Percentiles rank a stretch among this genome's conserved stretches.
Evolutionary conservation across 2,797 vertebrate genomes (phyloP).

Genomic region (Gambelia wislizenii): DNA sequence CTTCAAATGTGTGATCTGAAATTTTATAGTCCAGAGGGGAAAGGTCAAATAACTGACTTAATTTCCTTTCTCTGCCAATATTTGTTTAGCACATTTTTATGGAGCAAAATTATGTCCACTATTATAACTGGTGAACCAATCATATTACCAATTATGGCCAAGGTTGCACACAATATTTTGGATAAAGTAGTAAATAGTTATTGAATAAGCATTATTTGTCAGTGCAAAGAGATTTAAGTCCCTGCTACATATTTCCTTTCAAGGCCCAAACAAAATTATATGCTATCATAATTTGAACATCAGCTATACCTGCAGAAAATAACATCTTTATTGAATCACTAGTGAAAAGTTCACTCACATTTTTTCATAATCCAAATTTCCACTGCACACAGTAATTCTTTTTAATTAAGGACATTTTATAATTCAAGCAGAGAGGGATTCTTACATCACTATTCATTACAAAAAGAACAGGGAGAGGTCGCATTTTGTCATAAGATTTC

Average conservation of each 20-base stretch:
- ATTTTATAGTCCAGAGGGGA: background rate
- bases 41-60: background rate
- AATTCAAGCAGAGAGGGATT: background rate
- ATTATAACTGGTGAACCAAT: constrained; percentile 46
- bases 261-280: background rate
- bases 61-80: constrained; percentile 11
- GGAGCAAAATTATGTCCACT: constrained; percentile 18
- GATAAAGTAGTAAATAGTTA: background rate
- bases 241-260: background rate
- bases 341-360: background rate
- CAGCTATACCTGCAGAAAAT: accelerated
- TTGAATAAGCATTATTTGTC: constrained; percentile 10
- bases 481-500: background rate
- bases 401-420: no score
- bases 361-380: background rate
- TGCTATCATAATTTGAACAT: background rate
- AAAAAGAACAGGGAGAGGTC: background rate
- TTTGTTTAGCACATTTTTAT: constrained; percentile 20
- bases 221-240: constrained; percentile 8
- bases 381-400: background rate
- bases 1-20: background rate
- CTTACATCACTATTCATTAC: background rate
- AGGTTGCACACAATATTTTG: constrained; percentile 16
- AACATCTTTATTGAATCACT: background rate
- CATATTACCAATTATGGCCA: constrained; percentile 11